Conservation (phyloP, 1,140 invertebrate genomes). For the Papilio machaon region DNA sequence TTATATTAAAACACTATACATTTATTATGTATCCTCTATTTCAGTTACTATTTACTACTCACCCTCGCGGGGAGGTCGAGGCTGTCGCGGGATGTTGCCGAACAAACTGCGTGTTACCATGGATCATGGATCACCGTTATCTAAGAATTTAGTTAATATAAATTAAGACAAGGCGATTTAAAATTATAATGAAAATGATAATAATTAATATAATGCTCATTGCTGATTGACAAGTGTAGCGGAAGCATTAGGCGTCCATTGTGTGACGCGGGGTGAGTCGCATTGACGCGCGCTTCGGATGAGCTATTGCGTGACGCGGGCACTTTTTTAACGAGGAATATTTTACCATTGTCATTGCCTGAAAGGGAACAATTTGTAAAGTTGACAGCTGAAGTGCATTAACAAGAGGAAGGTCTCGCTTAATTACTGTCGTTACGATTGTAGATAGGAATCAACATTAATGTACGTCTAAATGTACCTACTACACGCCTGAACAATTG, state of each 20-base stretch:
- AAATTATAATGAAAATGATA: not conserved
- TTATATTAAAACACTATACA: no score
- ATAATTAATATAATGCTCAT: not conserved
- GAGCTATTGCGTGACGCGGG: conserved; percentile 6
- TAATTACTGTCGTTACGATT: not conserved
- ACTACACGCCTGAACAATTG: not conserved
- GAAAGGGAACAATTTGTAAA: conserved; percentile 11
- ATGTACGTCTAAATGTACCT: not conserved
- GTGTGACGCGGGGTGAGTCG: not conserved
- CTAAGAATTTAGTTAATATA: not conserved
- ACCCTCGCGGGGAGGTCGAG: no score
- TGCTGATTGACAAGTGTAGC: conserved; percentile 3
- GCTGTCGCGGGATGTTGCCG: no score
- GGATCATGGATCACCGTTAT: no score
- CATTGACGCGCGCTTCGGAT: not conserved
- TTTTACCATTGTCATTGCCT: conserved; percentile 5
- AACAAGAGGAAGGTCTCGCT: not conserved
- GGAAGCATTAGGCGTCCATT: not conserved
- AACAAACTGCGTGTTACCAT: no score
- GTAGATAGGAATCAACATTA: not conserved
- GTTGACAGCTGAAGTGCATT: conserved; percentile 1
- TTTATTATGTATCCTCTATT: no score
- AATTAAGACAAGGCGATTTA: not conserved
- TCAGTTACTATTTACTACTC: no score
- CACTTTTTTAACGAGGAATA: conserved; percentile 16